Conservation (phyloP, 2,113 vertebrate species). For the Xiphorhynchus elegans region DNA sequence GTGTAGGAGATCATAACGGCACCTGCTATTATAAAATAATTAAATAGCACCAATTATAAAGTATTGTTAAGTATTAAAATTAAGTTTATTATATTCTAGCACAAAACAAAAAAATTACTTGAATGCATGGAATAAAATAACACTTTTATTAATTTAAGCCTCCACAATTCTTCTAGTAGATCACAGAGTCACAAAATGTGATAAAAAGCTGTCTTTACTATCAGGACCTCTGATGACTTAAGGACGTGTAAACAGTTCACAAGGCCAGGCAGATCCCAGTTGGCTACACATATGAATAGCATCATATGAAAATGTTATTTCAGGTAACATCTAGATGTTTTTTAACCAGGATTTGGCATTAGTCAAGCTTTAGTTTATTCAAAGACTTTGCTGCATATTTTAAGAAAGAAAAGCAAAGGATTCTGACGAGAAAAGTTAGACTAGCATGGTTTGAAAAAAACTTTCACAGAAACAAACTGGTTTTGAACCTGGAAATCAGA, state of each 20-base stretch:
- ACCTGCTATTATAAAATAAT: neutral
- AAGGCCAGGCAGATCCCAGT: neutral
- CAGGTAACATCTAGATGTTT: neutral
- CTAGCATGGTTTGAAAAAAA: neutral
- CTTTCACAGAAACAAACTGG: neutral
- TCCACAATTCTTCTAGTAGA: neutral
- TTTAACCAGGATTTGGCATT: neutral
- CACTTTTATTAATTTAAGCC: conserved; percentile 1
- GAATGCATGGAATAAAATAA: neutral
- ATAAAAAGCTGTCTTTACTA: neutral
- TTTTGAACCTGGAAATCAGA: neutral
- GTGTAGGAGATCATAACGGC: neutral
- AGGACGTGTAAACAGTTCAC: neutral
- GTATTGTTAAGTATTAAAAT: neutral
- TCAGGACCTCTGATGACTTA: neutral
- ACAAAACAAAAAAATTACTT: neutral
- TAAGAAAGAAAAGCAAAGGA: neutral
- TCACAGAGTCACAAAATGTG: neutral
- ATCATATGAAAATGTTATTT: conserved; percentile 2
- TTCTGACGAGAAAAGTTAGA: neutral
- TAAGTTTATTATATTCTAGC: neutral
- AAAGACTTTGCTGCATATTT: neutral
- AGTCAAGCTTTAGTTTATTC: neutral
- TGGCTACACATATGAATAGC: neutral
- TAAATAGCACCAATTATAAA: neutral